Evolutionary conservation across 2,888 invertebrate species (phyloP), one percentile per base, ranked within the genome.

Genomic region (Lottia gigantea): DNA sequence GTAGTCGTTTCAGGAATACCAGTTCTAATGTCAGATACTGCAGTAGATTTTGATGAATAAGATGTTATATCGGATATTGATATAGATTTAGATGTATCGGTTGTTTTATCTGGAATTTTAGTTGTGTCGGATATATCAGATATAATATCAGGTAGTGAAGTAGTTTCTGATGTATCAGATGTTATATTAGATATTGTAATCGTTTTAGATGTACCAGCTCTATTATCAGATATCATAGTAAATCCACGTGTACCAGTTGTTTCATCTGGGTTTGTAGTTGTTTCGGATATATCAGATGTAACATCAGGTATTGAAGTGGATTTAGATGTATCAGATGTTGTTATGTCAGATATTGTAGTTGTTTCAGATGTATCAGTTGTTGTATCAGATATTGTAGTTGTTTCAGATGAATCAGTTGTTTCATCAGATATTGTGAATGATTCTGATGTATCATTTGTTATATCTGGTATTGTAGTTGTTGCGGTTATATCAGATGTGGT

Each of bases 311-410:
- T 7, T n/a, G 49, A 0, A n/a, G n/a, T 49, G 1, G 49, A 1
- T 16, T 31, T 6, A 31, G 31, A 23, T 62, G 62, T 25, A 62
- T 23, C 23, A 15, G n/a, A 16, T n/a, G n/a, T n/a, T 15, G 11
- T 2, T 45, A 15, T 64, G 15, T 31, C 25, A 31, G n/a, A 12
- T 19, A n/a, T 3, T 45, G 40, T 14, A 31, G 31, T 47, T 23
- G 66, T 31, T 14, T 47, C 47, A 66, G 23, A 1, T 45, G 23
- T 46, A 62, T 23, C 26, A 11, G 45, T 15, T 3, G 26, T 31
- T n/a, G 31, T n/a, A n/a, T 64, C 64, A 40, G 40, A 40, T 64
- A 31, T 15, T 31, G 64, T 64, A 26, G 64, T 31, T 31, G 45
- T n/a, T 31, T n/a, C 19, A 40, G 23, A 11, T 26, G 31, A n/a